Conservation (phyloP, 2,888 invertebrate species). For the Conops quadrifasciatus region DNA sequence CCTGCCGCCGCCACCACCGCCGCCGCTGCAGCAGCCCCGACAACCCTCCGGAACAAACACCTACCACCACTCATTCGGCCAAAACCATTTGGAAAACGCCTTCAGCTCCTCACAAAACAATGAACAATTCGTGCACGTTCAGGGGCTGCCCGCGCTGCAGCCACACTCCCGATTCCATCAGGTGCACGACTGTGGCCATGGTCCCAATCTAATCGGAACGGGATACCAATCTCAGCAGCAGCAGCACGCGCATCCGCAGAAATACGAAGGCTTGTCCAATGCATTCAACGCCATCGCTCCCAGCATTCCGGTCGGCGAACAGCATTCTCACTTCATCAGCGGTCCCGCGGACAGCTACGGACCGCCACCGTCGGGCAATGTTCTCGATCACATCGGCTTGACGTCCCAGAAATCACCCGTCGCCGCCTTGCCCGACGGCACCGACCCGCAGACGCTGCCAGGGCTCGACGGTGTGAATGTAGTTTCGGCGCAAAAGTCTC, state of each 20-base stretch:
- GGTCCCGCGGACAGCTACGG: conserved; percentile 52
- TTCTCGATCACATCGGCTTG: conserved; percentile 55
- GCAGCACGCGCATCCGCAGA: conserved; percentile 47
- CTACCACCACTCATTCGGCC: conserved; percentile 42
- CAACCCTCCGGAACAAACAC: conserved; percentile 29
- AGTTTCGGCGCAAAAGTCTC: conserved; percentile 61
- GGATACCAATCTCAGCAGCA: conserved; percentile 51
- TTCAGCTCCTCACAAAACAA: conserved; percentile 51
- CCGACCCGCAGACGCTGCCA: conserved; percentile 54
- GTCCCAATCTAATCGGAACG: conserved; percentile 59
- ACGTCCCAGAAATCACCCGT: conserved; percentile 59
- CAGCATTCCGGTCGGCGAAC: conserved; percentile 58
- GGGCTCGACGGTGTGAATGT: conserved; percentile 60
- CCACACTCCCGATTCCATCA: conserved; percentile 57
- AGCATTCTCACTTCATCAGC: conserved; percentile 55
- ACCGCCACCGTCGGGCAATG: conserved; percentile 56
- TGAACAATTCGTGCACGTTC: conserved; percentile 52
- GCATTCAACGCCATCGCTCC: conserved; percentile 53
- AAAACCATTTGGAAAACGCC: conserved; percentile 47
- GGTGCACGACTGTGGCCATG: conserved; percentile 62
- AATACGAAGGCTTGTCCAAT: neutral
- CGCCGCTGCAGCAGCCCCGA: conserved; percentile 2
- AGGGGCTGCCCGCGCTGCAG: conserved; percentile 52
- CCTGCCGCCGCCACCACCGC: conserved; percentile 15
- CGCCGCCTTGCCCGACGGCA: conserved; percentile 53